Evolutionary conservation across 2,113 vertebrate genomes (phyloP), one percentile per base, ranked within the genome.

Genomic region (Dicentrarchus labrax): DNA sequence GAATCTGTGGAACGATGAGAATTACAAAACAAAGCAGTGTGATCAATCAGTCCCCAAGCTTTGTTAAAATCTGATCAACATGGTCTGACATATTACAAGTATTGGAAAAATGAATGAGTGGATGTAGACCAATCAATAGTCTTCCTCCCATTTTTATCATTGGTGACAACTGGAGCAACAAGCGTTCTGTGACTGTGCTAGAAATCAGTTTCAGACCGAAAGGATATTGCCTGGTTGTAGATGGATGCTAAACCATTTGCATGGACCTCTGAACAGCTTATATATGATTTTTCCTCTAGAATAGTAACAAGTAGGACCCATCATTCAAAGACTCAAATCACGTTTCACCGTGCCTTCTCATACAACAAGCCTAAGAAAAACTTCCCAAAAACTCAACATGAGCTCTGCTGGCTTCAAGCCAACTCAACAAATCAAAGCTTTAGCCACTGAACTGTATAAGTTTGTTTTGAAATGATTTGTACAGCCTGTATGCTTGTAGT

Each of bases 351-450:
- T 57, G 5, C 8, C 13, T 13, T n/a, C 38, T 80, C n/a, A 47
- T 30, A 51, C 4, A 50, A 56, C 38, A 67, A 45, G 47, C 7
- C 16, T 3, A 19, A 67, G 12, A 39, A 69, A 62, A 78, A 65
- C 22, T 73, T 51, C 3, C 19, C 5, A 39, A 48, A 51, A 79
- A 67, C 51, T 36, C 19, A 4, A 82, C 9, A 43, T 30, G 53
- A 78, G n/a, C 67, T 62, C 30, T 4, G 30, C 78, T 77, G 57
- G 21, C 53, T 73, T 65, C 22, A 50, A 69, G 61, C 36, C 76
- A 76, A 64, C 59, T 81, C 56, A 78, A 72, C 78, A 69, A 85
- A 88, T 74, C 68, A 84, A 74, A 87, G 84, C 60, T 72, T 73
- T 69, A 53, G 45, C 51, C 53, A 21, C 19, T 36, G 61, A 75